Evolutionary conservation across 2,888 invertebrate species (phyloP).

Genomic region (Caenorhabditis panamensis): DNA sequence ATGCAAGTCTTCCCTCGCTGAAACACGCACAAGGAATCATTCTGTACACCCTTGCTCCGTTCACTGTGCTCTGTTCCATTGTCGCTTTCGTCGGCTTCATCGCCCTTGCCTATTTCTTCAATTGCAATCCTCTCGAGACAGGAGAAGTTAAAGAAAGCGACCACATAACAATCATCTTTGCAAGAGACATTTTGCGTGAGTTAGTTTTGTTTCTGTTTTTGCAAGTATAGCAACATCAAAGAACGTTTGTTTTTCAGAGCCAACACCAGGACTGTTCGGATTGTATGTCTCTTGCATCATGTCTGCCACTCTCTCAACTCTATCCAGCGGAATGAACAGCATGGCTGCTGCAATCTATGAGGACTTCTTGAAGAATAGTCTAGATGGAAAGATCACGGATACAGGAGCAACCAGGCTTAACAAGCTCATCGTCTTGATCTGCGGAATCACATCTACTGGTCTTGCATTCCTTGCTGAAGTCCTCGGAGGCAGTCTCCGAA

Average conservation of each 20-base stretch:
- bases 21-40: constrained; percentile 73
- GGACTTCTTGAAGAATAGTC: constrained; percentile 73
- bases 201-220: neutral
- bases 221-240: too few relatives aligned
- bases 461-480: constrained; percentile 74
- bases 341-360: constrained; percentile 78
- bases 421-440: constrained; percentile 64
- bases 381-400: constrained; percentile 69
- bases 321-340: constrained; percentile 78
- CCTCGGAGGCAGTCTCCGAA: constrained; percentile 73
- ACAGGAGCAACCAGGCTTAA: constrained; percentile 64
- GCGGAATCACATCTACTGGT: constrained; percentile 67
- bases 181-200: constrained; percentile 72
- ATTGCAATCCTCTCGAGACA: constrained; percentile 77
- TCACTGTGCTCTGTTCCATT: constrained; percentile 73
- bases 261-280: constrained; percentile 76
- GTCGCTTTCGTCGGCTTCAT: constrained; percentile 76
- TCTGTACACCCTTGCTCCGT: constrained; percentile 73
- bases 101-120: constrained; percentile 76
- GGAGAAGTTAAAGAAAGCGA: constrained; percentile 71
- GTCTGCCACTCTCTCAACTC: constrained; percentile 76
- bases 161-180: constrained; percentile 75
- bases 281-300: constrained; percentile 77
- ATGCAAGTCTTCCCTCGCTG: constrained; percentile 72
- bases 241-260: constrained; percentile 62